Conservation (phyloP, 1,140 invertebrate genomes). For the Drosophila seguyi region DNA sequence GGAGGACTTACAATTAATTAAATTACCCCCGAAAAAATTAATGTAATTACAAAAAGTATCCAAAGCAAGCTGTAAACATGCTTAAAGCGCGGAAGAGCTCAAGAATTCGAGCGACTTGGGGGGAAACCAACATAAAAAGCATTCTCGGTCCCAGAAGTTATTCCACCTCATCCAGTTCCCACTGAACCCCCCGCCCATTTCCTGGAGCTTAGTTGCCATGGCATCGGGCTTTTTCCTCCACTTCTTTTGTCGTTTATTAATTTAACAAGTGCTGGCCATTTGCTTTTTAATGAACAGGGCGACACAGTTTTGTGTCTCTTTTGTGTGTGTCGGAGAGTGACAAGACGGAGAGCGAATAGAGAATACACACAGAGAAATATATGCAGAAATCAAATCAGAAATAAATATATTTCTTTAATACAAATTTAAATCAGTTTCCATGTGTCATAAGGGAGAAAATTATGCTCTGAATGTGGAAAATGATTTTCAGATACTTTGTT, state of each 20-base stretch:
- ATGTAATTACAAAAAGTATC: slow-evolving; percentile 17
- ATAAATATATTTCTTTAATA: neutral
- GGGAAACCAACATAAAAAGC: slow-evolving; percentile 34
- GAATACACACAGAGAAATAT: slow-evolving; percentile 16
- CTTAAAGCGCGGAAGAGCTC: slow-evolving; percentile 14
- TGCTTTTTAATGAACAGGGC: slow-evolving; percentile 61
- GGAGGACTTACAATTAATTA: slow-evolving; percentile 7
- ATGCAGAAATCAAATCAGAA: neutral
- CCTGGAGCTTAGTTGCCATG: slow-evolving; percentile 38
- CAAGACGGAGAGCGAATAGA: slow-evolving; percentile 10
- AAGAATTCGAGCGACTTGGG: slow-evolving; percentile 15
- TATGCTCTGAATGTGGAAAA: too few species aligned
- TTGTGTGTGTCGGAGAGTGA: slow-evolving; percentile 19
- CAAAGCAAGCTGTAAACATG: slow-evolving; percentile 5
- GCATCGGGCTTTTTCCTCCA: slow-evolving; percentile 16
- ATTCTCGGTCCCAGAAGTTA: slow-evolving; percentile 34
- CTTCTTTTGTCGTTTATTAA: slow-evolving; percentile 68
- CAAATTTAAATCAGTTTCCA: too few species aligned
- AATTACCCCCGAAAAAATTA: neutral
- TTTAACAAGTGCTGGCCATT: slow-evolving; percentile 67
- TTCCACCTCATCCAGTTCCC: slow-evolving; percentile 31
- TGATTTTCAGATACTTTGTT: neutral
- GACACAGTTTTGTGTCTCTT: slow-evolving; percentile 62
- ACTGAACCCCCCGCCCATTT: slow-evolving; percentile 17
- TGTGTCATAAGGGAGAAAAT: too few species aligned